Evolutionary conservation across 2,888 invertebrate genomes (phyloP).

Genomic region (Eutolmus rufibarbis): DNA sequence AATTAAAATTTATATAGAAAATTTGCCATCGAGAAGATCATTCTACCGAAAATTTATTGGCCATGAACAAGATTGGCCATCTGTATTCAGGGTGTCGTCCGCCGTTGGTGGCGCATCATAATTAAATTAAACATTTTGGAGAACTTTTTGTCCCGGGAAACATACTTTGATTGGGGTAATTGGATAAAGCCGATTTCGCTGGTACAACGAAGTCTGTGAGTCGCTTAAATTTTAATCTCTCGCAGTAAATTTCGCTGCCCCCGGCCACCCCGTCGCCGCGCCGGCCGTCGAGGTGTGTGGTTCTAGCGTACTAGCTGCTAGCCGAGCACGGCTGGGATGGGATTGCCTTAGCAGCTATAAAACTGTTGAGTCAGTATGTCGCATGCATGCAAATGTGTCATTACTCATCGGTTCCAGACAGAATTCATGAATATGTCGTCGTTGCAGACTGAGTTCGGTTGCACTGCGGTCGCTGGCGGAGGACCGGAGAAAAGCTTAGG

Average conservation of each 20-base stretch:
- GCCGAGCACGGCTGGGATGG: neutral
- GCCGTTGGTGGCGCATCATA: neutral
- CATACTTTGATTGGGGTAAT: neutral
- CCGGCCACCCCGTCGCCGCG: neutral
- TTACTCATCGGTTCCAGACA: conserved; percentile 38
- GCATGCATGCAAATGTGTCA: conserved; percentile 40
- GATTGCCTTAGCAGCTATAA: conserved; percentile 23
- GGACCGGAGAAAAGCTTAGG: neutral
- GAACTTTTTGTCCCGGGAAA: neutral
- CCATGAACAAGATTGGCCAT: neutral
- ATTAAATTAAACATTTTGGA: neutral
- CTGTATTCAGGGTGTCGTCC: neutral
- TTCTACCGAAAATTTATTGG: neutral
- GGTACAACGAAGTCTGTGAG: neutral
- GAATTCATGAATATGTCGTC: conserved; percentile 41
- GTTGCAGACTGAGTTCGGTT: conserved; percentile 18
- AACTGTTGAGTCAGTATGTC: conserved; percentile 40
- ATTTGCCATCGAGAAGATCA: neutral
- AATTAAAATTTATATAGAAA: neutral
- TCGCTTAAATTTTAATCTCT: neutral
- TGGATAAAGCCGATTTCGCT: neutral
- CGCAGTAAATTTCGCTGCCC: neutral
- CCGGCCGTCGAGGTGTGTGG: neutral
- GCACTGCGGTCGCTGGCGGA: neutral
- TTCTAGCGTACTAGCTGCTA: neutral